Conservation (phyloP, 2,888 invertebrate genomes). For the Rhagonycha fulva region DNA sequence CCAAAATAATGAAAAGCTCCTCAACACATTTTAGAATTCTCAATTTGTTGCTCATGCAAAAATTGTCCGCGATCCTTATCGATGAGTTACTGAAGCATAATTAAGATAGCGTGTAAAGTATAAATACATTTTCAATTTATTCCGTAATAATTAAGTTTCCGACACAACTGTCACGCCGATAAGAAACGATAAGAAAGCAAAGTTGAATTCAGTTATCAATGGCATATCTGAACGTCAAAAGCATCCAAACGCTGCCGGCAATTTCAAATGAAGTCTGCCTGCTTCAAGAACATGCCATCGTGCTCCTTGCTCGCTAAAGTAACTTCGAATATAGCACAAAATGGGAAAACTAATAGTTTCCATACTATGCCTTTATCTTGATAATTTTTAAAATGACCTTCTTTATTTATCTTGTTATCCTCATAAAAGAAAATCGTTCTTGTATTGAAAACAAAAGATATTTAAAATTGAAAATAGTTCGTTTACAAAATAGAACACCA, state of each 20-base stretch:
- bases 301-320: slow-evolving; percentile 31
- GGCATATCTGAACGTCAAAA: slow-evolving; percentile 31
- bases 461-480: slow-evolving; percentile 1
- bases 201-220: slow-evolving; percentile 30
- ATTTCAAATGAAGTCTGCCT: slow-evolving; percentile 33
- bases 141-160: slow-evolving; percentile 24
- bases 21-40: neutral
- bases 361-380: slow-evolving; percentile 16
- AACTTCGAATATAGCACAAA: slow-evolving; percentile 28
- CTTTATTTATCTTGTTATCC: slow-evolving; percentile 13
- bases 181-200: slow-evolving; percentile 27
- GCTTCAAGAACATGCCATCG: slow-evolving; percentile 27
- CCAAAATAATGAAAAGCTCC: neutral
- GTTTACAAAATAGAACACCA: neutral
- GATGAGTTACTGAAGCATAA: neutral
- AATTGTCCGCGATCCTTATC: neutral
- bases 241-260: slow-evolving; percentile 28
- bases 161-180: slow-evolving; percentile 28
- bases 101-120: neutral
- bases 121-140: neutral
- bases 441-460: neutral
- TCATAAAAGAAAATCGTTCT: neutral
- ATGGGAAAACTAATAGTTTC: slow-evolving; percentile 34
- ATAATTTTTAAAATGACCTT: slow-evolving; percentile 9
- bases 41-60: neutral